Base-by-base conservation (phyloP, 1,140 invertebrate species). In the Ctenoplectra terminalis region DNA sequence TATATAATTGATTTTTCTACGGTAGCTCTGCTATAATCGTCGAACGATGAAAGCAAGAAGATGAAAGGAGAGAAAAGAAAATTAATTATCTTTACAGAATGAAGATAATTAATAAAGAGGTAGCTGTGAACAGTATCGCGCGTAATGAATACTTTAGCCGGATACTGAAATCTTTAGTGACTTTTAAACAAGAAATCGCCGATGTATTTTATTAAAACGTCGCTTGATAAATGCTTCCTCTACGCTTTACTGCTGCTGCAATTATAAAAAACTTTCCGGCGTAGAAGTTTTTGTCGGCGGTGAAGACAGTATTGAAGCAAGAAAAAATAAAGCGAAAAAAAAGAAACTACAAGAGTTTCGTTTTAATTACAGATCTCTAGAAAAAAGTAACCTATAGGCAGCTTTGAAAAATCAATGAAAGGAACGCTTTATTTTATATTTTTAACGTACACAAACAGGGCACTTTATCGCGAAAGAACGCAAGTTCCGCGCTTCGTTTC, bases 221-320 rank as follows among this genome's bases (percentile, higher is more conserved):
- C 70, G 17, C 9, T 72, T 31, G 70, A 60, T 20, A n/a, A 72
- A 60, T 29, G 11, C 29, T 29, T 46, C n/a, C 26, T n/a, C 8
- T 17, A 1, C 20, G 29, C 7, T 17, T 13, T 15, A n/a, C 23
- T 29, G 34, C n/a, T 20, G 34, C 58, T 60, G 17, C 40, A 13
- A 46, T 60, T 46, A 31, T 60, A 43, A n/a, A 31, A 60, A 73
- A 73, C 17, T 72, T 72, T 43, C 7, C 34, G 34, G 23, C 23
- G 23, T 26, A 11, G 31, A 71, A 54, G 50, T 40, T 71, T 56
- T 40, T 17, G 34, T 8, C 29, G 34, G 8, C 1, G 6, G n/a
- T n/a, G n/a, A n/a, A n/a, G n/a, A n/a, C n/a, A n/a, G n/a, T n/a
- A n/a, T n/a, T n/a, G n/a, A n/a, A n/a, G n/a, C n/a, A n/a, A n/a